phyloP scores from a whole-genome alignment of 2,797 vertebrate genomes.

The Xerus rutilus region DNA sequence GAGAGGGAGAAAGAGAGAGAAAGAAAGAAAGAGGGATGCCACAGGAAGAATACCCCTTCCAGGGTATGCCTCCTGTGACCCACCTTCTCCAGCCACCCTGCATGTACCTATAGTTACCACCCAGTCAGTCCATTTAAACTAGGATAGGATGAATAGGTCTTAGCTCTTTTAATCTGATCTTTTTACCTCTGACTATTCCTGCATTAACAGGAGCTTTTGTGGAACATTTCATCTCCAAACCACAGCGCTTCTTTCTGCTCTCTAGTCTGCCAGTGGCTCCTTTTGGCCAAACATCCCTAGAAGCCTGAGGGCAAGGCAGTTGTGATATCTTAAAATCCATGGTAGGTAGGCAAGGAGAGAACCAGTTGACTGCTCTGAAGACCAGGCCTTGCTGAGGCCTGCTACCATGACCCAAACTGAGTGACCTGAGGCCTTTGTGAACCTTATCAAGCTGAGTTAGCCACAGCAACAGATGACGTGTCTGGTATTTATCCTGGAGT shows the following conservation, averaged over 20 bases:
- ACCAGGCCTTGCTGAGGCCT: neutral
- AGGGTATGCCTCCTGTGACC: too few relatives aligned
- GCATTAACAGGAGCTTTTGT: too few relatives aligned
- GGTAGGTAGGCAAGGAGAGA: neutral
- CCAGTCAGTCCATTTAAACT: too few relatives aligned
- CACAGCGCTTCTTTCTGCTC: neutral
- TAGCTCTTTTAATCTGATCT: too few relatives aligned
- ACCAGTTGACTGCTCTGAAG: neutral
- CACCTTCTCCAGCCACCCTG: too few relatives aligned
- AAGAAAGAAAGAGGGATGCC: too few relatives aligned
- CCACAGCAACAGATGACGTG: neutral
- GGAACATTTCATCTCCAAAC: too few relatives aligned
- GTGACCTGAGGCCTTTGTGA: neutral
- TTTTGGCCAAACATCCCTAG: neutral
- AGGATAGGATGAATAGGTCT: too few relatives aligned
- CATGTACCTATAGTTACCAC: too few relatives aligned
- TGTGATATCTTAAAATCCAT: neutral
- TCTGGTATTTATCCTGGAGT: neutral
- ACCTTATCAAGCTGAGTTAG: neutral
- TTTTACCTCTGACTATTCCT: too few relatives aligned
- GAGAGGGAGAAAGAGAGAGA: too few relatives aligned
- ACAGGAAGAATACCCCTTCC: too few relatives aligned
- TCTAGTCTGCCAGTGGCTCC: neutral
- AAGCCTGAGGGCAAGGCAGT: neutral
- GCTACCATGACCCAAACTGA: neutral